Percentiles rank a stretch among this genome's conserved stretches.
Conservation (phyloP, 1,140 invertebrate species). For the Aphelinus certus region DNA sequence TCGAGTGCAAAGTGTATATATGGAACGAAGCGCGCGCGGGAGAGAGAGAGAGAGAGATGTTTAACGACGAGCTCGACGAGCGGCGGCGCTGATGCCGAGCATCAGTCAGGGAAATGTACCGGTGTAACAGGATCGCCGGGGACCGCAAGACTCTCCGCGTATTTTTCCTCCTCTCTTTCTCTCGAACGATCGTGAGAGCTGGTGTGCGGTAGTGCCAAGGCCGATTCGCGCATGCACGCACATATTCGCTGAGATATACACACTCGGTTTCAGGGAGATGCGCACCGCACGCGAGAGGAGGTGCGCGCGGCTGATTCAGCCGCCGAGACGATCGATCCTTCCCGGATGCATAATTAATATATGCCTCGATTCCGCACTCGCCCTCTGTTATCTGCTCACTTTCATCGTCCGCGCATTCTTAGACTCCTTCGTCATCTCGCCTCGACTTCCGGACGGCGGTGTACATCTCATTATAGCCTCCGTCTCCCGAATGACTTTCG, state of each 20-base stretch:
- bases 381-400: background rate
- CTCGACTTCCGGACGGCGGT: background rate
- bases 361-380: background rate
- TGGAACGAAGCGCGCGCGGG: no score
- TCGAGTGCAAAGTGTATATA: constrained; percentile 2
- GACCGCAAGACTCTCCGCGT: constrained; percentile 38
- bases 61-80: constrained; percentile 27
- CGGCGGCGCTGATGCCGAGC: constrained; percentile 16
- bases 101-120: constrained; percentile 34
- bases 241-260: no score
- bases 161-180: constrained; percentile 32
- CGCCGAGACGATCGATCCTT: constrained; percentile 27
- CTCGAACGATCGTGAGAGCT: constrained; percentile 39
- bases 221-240: constrained; percentile 40
- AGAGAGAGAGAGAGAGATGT: constrained; percentile 13
- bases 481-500: background rate
- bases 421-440: background rate
- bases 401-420: constrained; percentile 24
- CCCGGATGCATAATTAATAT: constrained; percentile 31
- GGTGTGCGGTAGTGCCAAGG: constrained; percentile 44
- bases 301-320: background rate
- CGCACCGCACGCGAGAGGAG: no score
- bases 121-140: constrained; percentile 42
- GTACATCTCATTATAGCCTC: no score
- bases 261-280: no score